These are phyloP conservation scores for Tanytarsus gracilentus DNA, from an alignment of 2,888 invertebrate genomes.

Conservation along the genomic window DNA sequence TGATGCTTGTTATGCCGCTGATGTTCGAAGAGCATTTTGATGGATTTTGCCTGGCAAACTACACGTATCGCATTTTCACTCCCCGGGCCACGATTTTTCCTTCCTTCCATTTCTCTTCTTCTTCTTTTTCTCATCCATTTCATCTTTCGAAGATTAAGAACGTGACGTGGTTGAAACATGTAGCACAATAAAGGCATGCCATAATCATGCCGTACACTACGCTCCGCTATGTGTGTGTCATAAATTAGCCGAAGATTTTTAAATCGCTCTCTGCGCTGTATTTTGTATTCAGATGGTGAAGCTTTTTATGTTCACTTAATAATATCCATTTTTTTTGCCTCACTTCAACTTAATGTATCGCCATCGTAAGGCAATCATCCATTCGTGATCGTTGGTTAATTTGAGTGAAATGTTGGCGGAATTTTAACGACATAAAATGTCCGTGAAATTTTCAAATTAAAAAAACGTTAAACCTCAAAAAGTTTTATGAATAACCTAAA, in stretches of 20 bases:
- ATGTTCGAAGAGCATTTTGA: too few relatives aligned
- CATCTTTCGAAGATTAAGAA: conserved; percentile 24
- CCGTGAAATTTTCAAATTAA: too few relatives aligned
- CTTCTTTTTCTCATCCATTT: not conserved
- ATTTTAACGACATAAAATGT: too few relatives aligned
- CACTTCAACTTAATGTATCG: too few relatives aligned
- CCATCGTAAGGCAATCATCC: too few relatives aligned
- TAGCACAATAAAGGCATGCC: not conserved
- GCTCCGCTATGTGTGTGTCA: not conserved
- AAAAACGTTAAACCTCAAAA: too few relatives aligned
- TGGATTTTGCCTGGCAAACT: too few relatives aligned
- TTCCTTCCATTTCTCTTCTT: not conserved
- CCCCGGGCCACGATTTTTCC: too few relatives aligned
- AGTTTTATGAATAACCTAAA: too few relatives aligned
- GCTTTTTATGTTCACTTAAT: conserved; percentile 14
- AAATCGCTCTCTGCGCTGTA: not conserved
- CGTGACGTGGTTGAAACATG: conserved; percentile 26
- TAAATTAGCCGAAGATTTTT: conserved; percentile 10
- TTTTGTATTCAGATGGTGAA: conserved; percentile 17
- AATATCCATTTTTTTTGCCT: conserved; percentile 10
- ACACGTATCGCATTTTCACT: conserved; percentile 6
- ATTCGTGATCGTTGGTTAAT: not conserved
- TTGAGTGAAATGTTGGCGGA: too few relatives aligned
- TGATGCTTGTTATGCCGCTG: too few relatives aligned
- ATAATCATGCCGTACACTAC: too few relatives aligned